These are phyloP conservation scores for Tipula vernalis DNA, from an alignment of 2,888 invertebrate genomes.

Conservation along the genomic window DNA sequence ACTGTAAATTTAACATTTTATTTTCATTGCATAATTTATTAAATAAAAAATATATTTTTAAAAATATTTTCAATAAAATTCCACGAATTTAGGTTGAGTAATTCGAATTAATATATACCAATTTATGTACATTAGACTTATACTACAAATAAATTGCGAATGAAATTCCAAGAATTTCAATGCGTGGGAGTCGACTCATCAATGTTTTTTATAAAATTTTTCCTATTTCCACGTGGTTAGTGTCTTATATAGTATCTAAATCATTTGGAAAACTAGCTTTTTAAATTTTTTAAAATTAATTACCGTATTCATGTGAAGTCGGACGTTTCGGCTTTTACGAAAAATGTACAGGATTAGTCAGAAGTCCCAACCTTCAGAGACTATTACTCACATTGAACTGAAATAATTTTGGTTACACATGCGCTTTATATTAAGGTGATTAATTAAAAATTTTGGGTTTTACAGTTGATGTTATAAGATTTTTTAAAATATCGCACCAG, in stretches of 20 bases:
- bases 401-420: neutral
- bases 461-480: too few species aligned
- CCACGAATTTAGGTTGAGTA: neutral
- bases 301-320: neutral
- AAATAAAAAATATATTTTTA: neutral
- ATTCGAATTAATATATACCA: neutral
- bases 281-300: neutral
- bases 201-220: neutral
- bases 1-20: neutral
- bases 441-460: too few species aligned
- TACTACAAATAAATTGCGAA: neutral
- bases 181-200: neutral
- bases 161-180: neutral
- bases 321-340: neutral
- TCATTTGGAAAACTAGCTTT: neutral
- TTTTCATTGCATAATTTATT: neutral
- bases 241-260: neutral
- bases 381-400: neutral
- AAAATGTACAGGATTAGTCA: neutral
- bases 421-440: too few species aligned
- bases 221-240: neutral
- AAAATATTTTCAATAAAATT: neutral
- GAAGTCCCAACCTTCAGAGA: neutral
- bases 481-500: too few species aligned
- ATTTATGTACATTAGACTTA: neutral